Evolutionary conservation across 1,140 invertebrate genomes (phyloP).

Genomic region (Anagrus nilaparvatae): DNA sequence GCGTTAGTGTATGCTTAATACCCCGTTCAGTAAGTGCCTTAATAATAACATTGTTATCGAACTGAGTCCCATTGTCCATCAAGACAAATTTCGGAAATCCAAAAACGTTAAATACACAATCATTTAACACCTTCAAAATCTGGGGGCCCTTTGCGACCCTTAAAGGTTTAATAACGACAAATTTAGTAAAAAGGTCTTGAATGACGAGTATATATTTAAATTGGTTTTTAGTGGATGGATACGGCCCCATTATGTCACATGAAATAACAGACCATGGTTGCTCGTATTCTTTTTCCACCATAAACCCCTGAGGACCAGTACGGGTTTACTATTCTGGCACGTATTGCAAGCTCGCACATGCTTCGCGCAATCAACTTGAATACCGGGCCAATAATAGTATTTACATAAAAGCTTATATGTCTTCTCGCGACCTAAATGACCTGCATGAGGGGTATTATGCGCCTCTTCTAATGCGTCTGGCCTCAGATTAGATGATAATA

Average conservation of each 20-base stretch:
- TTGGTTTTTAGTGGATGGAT: too few relatives aligned
- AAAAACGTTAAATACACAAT: too few relatives aligned
- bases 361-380: neutral
- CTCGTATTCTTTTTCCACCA: too few relatives aligned
- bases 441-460: neutral
- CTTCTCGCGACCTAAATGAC: neutral
- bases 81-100: neutral
- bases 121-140: too few relatives aligned
- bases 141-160: too few relatives aligned
- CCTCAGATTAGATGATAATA: neutral
- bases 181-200: too few relatives aligned
- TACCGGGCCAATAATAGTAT: slow-evolving; percentile 1
- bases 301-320: neutral
- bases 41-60: neutral
- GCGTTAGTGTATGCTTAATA: neutral
- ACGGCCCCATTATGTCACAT: too few relatives aligned
- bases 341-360: neutral
- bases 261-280: too few relatives aligned
- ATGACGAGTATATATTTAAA: too few relatives aligned
- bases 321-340: neutral
- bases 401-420: neutral
- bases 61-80: neutral
- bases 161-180: too few relatives aligned
- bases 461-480: neutral
- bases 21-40: neutral